phyloP scores from a whole-genome alignment of 2,113 vertebrate genomes.

The Nyctereutes procyonoides region DNA sequence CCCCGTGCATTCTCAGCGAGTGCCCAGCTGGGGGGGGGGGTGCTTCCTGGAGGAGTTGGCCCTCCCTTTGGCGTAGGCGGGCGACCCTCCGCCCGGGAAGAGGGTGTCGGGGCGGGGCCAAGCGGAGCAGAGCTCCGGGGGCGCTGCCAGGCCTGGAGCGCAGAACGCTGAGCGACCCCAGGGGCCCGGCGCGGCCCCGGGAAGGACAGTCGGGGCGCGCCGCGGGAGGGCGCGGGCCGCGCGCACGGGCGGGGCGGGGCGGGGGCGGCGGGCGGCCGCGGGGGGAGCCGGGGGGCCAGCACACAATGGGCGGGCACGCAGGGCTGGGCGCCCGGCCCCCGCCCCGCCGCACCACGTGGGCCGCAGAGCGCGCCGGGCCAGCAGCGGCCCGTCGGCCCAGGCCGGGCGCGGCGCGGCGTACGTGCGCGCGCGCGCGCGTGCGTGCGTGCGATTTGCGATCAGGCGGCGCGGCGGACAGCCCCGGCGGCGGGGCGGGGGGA shows the following conservation, averaged over 20 bases:
- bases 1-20: neutral
- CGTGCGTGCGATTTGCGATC: conserved; percentile 74
- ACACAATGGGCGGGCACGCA: conserved; percentile 67
- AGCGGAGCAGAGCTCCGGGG: neutral
- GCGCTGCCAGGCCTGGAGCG: neutral
- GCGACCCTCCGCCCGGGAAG: neutral
- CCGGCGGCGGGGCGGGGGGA: conserved; percentile 78
- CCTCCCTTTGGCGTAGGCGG: neutral
- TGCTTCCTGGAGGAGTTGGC: neutral
- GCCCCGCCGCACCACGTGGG: conserved; percentile 32
- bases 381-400: conserved; percentile 29
- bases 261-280: neutral
- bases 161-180: neutral
- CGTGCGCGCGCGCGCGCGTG: conserved; percentile 56
- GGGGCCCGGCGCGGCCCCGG: no score
- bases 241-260: neutral
- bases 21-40: neutral
- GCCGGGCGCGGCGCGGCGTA: conserved; percentile 60
- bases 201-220: neutral
- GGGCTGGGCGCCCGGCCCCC: fast-evolving
- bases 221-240: neutral
- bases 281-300: neutral
- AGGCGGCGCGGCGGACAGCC: conserved; percentile 91
- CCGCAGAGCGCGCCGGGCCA: neutral
- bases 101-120: neutral